Percentiles rank a stretch among this genome's conserved stretches.
Evolutionary conservation across 37 sponge, comb jelly and placozoan species (phyloP).

Genomic region (Eunapius fragilis): DNA sequence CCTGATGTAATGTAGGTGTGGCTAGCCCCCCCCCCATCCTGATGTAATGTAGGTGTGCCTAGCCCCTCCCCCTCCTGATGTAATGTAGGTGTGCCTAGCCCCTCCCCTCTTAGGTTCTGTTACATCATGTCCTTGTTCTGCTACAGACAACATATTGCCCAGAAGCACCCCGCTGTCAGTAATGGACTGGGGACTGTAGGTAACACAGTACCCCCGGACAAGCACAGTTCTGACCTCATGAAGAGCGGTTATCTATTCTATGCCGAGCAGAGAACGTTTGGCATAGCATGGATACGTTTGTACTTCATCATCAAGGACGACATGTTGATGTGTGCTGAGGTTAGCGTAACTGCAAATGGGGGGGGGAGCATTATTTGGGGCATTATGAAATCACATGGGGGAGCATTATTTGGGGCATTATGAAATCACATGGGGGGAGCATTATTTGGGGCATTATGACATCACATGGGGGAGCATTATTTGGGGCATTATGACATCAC

Average conservation of each 20-base stretch:
- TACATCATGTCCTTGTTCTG: constrained; percentile 5
- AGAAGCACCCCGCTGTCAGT: not conserved
- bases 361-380: too few species aligned
- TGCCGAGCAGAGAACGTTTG: constrained; percentile 66
- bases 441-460: too few species aligned
- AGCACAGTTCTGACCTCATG: not conserved
- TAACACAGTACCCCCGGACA: not conserved
- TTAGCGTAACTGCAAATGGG: not conserved
- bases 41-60: too few species aligned
- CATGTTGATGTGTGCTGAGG: constrained; percentile 56
- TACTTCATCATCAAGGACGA: constrained; percentile 68
- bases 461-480: too few species aligned
- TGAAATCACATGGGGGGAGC: too few species aligned
- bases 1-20: not conserved
- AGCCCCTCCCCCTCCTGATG: not conserved
- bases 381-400: too few species aligned
- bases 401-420: too few species aligned
- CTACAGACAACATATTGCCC: not conserved
- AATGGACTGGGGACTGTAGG: not conserved
- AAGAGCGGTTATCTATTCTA: constrained; percentile 69
- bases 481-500: too few species aligned
- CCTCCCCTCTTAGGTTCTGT: not conserved
- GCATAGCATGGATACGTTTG: constrained; percentile 65
- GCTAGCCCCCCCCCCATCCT: not conserved
- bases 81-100: not conserved